A percentile compares a stretch with the other conserved stretches of the same genome.
These are phyloP conservation scores for Epinotia bilunana DNA, from an alignment of 2,888 invertebrate species.

Conservation along the genomic window DNA sequence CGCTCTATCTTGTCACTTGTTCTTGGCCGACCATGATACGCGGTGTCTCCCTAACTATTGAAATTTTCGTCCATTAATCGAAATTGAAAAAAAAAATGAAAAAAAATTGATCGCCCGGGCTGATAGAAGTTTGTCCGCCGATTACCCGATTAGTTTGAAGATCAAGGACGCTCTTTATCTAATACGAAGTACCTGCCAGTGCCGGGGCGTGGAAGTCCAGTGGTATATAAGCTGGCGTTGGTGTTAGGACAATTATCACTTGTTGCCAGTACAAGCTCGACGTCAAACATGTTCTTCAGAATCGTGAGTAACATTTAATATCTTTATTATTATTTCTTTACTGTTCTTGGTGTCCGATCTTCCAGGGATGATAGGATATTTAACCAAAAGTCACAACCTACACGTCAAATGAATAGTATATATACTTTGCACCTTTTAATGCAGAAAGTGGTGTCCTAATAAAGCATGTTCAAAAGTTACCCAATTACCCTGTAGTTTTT, in stretches of 20 bases:
- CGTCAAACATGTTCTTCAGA: slow-evolving; percentile 76
- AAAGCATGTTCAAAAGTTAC: no score
- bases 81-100: no score
- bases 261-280: slow-evolving; percentile 68
- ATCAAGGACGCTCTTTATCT: slow-evolving; percentile 81
- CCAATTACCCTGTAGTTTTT: no score
- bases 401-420: no score
- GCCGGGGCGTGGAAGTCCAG: slow-evolving; percentile 72
- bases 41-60: no score
- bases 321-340: slow-evolving; percentile 10
- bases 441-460: no score
- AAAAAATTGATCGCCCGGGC: slow-evolving; percentile 59
- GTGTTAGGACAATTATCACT: slow-evolving; percentile 67
- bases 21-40: no score
- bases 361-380: background rate
- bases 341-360: background rate
- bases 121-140: slow-evolving; percentile 59
- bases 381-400: background rate
- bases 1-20: no score
- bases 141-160: slow-evolving; percentile 72
- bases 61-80: no score
- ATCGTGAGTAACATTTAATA: slow-evolving; percentile 65
- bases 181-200: slow-evolving; percentile 56
- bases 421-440: no score
- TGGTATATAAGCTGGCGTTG: slow-evolving; percentile 70